A percentile compares a stretch with the other conserved stretches of the same genome.
These are phyloP conservation scores for Triops cancriformis DNA, from an alignment of 1,140 invertebrate genomes.

Conservation along the genomic window DNA sequence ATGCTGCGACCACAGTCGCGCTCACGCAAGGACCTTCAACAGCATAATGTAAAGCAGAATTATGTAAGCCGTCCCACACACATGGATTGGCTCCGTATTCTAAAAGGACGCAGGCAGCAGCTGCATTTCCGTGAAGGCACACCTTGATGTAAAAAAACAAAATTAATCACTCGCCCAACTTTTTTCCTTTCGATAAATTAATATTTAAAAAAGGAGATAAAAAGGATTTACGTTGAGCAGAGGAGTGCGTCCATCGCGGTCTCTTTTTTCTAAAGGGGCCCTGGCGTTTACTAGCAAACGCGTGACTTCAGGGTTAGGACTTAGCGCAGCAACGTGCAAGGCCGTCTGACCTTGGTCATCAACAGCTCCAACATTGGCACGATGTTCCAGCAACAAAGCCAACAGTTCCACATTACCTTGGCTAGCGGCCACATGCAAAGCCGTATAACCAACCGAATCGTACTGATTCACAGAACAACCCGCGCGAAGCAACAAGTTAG, in stretches of 20 bases:
- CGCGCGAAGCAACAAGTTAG: slow-evolving; percentile 31
- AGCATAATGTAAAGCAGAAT: slow-evolving; percentile 26
- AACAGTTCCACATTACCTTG: slow-evolving; percentile 32
- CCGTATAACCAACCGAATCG: slow-evolving; percentile 33
- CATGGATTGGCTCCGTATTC: slow-evolving; percentile 20
- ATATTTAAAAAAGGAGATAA: background rate
- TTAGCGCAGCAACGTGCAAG: slow-evolving; percentile 27
- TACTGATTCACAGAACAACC: slow-evolving; percentile 35
- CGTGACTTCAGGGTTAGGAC: slow-evolving; percentile 18
- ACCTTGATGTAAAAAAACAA: background rate
- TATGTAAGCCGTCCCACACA: slow-evolving; percentile 18
- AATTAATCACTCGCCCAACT: background rate
- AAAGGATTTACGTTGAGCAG: slow-evolving; percentile 14
- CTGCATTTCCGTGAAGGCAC: background rate
- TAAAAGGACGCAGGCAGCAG: slow-evolving; percentile 20
- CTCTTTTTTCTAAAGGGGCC: slow-evolving; percentile 18
- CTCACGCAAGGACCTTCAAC: slow-evolving; percentile 7
- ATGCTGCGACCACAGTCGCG: slow-evolving; percentile 7
- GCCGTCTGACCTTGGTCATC: slow-evolving; percentile 26
- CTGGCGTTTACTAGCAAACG: slow-evolving; percentile 12
- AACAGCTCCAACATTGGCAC: slow-evolving; percentile 27
- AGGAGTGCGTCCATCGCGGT: slow-evolving; percentile 24
- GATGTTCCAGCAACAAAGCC: slow-evolving; percentile 25
- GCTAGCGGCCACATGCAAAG: slow-evolving; percentile 34
- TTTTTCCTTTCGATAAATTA: background rate